Evolutionary conservation across 2,888 invertebrate genomes (phyloP).

Genomic region (Chirona hameri): DNA sequence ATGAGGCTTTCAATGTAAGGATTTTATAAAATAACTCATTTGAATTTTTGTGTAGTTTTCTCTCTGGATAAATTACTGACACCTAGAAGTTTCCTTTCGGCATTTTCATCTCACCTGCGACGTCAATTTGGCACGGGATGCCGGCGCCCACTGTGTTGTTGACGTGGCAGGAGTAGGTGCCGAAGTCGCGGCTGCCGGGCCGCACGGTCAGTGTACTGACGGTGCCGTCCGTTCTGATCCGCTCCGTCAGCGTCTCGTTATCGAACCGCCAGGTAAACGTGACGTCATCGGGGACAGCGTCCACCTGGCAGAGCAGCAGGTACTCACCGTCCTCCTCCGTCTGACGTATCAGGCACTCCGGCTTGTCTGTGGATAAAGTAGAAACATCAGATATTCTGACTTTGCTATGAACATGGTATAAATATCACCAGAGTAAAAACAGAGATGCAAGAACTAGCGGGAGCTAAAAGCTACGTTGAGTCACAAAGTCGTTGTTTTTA

Average conservation of each 20-base stretch:
- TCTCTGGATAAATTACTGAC: no score
- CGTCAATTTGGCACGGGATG: slow-evolving; percentile 54
- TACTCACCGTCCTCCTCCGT: slow-evolving; percentile 68
- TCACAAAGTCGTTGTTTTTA: no score
- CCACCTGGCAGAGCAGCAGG: slow-evolving; percentile 73
- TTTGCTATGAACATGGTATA: no score
- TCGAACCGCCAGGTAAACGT: slow-evolving; percentile 73
- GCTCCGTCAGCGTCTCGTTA: slow-evolving; percentile 73
- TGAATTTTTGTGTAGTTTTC: no score
- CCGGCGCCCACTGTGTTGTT: slow-evolving; percentile 74
- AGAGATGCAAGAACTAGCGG: no score
- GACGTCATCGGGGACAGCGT: slow-evolving; percentile 73
- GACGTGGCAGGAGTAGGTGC: slow-evolving; percentile 79
- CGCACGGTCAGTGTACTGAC: slow-evolving; percentile 63
- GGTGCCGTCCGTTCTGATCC: slow-evolving; percentile 54
- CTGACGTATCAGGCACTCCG: slow-evolving; percentile 75
- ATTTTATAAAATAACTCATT: no score
- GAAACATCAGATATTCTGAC: no score
- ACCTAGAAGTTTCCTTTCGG: no score
- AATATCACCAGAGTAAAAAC: no score
- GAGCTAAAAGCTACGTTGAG: no score
- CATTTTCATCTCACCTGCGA: slow-evolving; percentile 50
- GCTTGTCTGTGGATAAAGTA: slow-evolving; percentile 60
- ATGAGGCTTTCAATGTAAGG: no score
- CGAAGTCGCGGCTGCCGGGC: slow-evolving; percentile 58